phyloP scores from a whole-genome alignment of 2,113 vertebrate genomes.

The Turnix velox region DNA sequence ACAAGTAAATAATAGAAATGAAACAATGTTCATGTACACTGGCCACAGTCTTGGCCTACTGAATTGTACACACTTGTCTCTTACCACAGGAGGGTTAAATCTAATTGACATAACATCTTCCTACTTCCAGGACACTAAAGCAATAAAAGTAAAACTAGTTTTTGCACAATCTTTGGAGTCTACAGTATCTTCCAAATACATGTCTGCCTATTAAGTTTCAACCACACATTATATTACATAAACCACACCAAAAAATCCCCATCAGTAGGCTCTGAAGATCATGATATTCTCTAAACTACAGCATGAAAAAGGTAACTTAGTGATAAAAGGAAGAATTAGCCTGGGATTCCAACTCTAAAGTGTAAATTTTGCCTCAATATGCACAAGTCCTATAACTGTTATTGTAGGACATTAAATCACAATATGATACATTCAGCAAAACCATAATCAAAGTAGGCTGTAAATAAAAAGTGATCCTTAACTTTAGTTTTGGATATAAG shows the following conservation, averaged over 20 bases:
- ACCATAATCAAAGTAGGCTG: background rate
- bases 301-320: background rate
- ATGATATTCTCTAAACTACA: background rate
- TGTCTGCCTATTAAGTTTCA: background rate
- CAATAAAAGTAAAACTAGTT: background rate
- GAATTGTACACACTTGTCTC: background rate
- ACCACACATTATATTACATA: background rate
- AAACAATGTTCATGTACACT: accelerated
- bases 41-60: background rate
- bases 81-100: background rate
- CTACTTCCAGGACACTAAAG: background rate
- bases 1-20: too few species aligned
- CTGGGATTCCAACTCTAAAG: background rate
- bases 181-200: background rate
- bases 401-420: background rate
- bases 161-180: background rate
- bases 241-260: background rate
- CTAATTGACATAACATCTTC: background rate
- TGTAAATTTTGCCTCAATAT: background rate
- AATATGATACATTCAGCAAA: background rate
- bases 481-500: background rate
- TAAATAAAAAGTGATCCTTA: background rate
- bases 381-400: background rate
- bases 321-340: background rate
- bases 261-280: background rate